Base-by-base conservation (phyloP, 2,888 invertebrate species). In the Steinernema carpocapsae region DNA sequence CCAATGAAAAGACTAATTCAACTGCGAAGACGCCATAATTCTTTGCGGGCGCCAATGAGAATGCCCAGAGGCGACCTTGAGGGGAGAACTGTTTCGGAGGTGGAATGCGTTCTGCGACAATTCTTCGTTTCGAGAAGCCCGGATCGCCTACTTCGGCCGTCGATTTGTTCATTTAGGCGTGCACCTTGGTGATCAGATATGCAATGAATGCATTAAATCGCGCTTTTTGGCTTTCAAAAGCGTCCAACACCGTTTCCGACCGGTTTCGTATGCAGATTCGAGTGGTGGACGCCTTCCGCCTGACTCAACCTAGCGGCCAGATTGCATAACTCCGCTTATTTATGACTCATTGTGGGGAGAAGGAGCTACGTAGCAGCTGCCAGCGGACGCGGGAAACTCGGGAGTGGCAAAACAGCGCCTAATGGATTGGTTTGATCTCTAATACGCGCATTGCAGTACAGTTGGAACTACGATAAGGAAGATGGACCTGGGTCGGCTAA, bases 1-100 rank as follows among this genome's bases (percentile, higher is more conserved):
- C 64, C 32, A 64, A 64, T 64, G 26, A 64, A 64, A 64, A 32
- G 26, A 64, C 64, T 64, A 64, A 64, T 64, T 29, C 64, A 64
- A 32, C 64, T 26, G 29, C 56, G 56, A 56, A 64, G 64, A 64
- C 32, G 64, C 64, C 64, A 64, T 64, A 29, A 64, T 26, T 32
- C 19, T 64, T 56, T 22, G 26, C 56, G 56, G 64, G 64, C 64
- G 64, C 64, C 64, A 64, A 64, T 64, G 26, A 64, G 64, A 64
- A 24, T 52, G 52, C 52, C 52, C 52, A 22, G 37, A 24, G 52
- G 32, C 29, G 64, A 64, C 64, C 64, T 64, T 64, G 64, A 64
- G 26, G 48, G 48, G 48, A 48, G 48, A 48, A 48, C 48, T 48
- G 48, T 19, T 37, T 37, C 4, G 37, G 37, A 37, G 37, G 37